Evolutionary conservation across 2,797 vertebrate species (phyloP).

Genomic region (Phoxinus dragarum): DNA sequence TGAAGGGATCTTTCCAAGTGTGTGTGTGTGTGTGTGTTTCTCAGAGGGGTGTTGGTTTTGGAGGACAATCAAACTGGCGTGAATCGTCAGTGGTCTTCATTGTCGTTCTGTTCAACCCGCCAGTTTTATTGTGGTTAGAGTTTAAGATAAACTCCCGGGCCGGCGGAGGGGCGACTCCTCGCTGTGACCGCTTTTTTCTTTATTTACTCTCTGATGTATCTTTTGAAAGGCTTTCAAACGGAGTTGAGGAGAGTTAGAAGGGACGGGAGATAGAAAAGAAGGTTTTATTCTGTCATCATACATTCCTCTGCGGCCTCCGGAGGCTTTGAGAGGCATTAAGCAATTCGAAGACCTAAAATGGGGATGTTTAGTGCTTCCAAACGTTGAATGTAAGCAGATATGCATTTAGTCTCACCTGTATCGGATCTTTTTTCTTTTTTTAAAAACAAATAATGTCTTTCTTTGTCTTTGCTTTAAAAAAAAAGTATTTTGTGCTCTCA

Average conservation of each 20-base stretch:
- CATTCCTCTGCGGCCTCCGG: constrained; percentile 73
- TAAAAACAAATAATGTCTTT: background rate
- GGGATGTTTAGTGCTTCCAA: constrained; percentile 17
- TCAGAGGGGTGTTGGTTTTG: constrained; percentile 82
- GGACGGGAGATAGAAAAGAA: constrained; percentile 72
- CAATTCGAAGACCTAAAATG: constrained; percentile 23
- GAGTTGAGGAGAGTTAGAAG: constrained; percentile 30
- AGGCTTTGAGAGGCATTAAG: constrained; percentile 19
- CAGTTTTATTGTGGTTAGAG: constrained; percentile 86
- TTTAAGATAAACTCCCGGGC: constrained; percentile 87
- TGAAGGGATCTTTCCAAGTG: constrained; percentile 57
- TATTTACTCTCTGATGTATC: constrained; percentile 58
- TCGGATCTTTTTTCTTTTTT: background rate
- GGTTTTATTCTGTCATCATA: constrained; percentile 79
- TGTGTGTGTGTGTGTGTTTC: constrained; percentile 55
- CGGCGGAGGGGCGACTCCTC: constrained; percentile 76
- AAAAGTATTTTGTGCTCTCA: background rate
- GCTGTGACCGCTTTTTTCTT: constrained; percentile 77
- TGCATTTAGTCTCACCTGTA: constrained; percentile 13
- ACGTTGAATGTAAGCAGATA: background rate
- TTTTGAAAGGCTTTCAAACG: constrained; percentile 59
- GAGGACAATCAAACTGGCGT: constrained; percentile 83
- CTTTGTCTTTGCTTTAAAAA: background rate
- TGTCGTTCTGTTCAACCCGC: constrained; percentile 75
- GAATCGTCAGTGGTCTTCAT: constrained; percentile 67